Base-by-base conservation (phyloP, 1,140 invertebrate species). In the Zaprionus ornatus region DNA sequence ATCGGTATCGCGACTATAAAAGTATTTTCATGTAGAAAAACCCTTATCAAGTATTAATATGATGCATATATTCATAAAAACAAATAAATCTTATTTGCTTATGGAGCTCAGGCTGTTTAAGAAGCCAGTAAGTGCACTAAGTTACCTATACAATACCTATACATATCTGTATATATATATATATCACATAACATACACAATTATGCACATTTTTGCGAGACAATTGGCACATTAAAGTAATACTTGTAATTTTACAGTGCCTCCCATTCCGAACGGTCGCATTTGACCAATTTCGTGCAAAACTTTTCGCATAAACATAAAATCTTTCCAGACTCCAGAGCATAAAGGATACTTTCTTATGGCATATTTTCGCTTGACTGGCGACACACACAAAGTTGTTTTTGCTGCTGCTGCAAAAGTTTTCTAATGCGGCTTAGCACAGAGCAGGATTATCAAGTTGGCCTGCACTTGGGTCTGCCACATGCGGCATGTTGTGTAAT, bases 261-360 rank as follows among this genome's bases (percentile, higher is more conserved):
- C 19, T 50, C 45, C 45, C 19, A 4, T 42, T 59, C 55, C 19
- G 40, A n/a, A 19, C 10, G 9, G 40, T 25, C 19, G 50, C n/a
- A 35, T 87, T 87, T 88, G 80, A 64, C 77, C 77, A 83, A 79
- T 80, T 82, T 66, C 3, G 21, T 0, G 37, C 9, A 68, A 84
- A 84, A 91, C 74, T 91, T 91, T 91, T 82, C 88, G 37, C 87
- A 91, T 91, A 78, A 83, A 81, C 79, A 81, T 83, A 81, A 91
- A 91, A 88, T 79, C 73, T 75, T 73, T 77, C 50, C 66, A 59
- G n/a, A 32, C 23, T 48, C 19, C 7, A 3, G 29, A 48, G 48
- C 67, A 69, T 77, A 73, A 82, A 86, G 81, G 81, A 85, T 79
- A 90, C 79, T 90, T 90, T 90, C 86, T 90, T 90, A 90, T 75